These are phyloP conservation scores for Puntigrus tetrazona DNA, from an alignment of 2,113 vertebrate species.

Conservation along the genomic window DNA sequence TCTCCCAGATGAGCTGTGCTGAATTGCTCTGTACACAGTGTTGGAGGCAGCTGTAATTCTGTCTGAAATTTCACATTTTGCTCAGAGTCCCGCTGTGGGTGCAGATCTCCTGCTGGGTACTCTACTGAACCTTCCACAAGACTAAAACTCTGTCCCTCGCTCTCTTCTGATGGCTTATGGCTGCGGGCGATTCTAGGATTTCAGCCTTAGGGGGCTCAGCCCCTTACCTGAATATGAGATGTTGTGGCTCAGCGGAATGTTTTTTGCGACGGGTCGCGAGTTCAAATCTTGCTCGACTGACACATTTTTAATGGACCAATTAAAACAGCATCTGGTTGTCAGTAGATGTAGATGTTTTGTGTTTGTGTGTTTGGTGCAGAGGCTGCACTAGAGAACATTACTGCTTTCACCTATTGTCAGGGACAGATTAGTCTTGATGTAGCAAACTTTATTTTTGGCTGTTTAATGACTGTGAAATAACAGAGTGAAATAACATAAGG, in stretches of 20 bases:
- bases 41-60: conserved; percentile 38
- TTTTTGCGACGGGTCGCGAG: background rate
- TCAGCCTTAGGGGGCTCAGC: conserved; percentile 15
- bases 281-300: background rate
- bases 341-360: background rate
- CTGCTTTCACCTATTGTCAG: background rate
- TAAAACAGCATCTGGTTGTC: background rate
- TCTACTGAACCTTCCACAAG: background rate
- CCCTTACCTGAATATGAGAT: conserved; percentile 17
- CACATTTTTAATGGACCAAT: background rate
- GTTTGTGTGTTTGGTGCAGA: background rate
- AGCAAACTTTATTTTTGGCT: background rate
- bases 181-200: conserved; percentile 9
- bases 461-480: background rate
- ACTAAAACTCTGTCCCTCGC: conserved; percentile 3
- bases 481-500: background rate
- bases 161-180: conserved; percentile 15
- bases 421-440: background rate
- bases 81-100: conserved; percentile 26
- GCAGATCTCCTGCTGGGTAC: conserved; percentile 33
- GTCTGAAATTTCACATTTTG: conserved; percentile 47
- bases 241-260: background rate
- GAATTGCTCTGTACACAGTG: conserved; percentile 36
- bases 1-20: conserved; percentile 44
- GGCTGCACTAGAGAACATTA: background rate